Evolutionary conservation across 1,140 invertebrate genomes (phyloP).

Genomic region (Armadillidium nasatum): DNA sequence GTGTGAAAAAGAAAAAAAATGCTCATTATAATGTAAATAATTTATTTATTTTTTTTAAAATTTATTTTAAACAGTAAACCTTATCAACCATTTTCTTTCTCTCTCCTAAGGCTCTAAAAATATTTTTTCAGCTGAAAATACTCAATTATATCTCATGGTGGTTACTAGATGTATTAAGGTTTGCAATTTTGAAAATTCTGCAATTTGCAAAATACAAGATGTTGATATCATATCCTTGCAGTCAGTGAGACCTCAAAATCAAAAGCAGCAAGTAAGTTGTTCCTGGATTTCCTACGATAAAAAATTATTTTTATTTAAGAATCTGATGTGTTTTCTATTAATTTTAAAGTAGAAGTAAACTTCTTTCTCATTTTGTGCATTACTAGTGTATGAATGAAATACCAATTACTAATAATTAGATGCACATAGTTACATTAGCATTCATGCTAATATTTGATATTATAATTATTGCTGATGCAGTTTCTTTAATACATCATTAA

Average conservation of each 20-base stretch:
- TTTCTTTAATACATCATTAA: too few species aligned
- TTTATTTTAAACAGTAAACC: not conserved
- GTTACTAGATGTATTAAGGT: constrained; percentile 56
- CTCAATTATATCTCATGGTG: constrained; percentile 52
- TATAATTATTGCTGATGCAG: too few species aligned
- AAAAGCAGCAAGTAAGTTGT: constrained; percentile 59
- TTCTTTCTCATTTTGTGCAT: not conserved
- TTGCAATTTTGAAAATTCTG: constrained; percentile 54
- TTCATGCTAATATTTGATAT: too few species aligned
- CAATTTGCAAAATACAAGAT: constrained; percentile 40
- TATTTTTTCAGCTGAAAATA: constrained; percentile 49
- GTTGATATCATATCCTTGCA: constrained; percentile 42
- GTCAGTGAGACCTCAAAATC: constrained; percentile 55
- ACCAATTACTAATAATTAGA: too few species aligned
- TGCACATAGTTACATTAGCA: too few species aligned
- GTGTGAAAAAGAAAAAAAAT: not conserved
- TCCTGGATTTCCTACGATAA: not conserved
- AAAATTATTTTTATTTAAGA: not conserved
- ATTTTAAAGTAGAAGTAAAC: not conserved
- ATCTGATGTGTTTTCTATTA: not conserved
- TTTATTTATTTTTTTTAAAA: not conserved
- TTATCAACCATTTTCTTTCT: not conserved
- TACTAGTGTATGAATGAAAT: too few species aligned
- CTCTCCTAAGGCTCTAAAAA: not conserved
- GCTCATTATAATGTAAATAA: not conserved